phyloP scores from a whole-genome alignment of 2,888 invertebrate genomes.

The Pilophorus perplexus region DNA sequence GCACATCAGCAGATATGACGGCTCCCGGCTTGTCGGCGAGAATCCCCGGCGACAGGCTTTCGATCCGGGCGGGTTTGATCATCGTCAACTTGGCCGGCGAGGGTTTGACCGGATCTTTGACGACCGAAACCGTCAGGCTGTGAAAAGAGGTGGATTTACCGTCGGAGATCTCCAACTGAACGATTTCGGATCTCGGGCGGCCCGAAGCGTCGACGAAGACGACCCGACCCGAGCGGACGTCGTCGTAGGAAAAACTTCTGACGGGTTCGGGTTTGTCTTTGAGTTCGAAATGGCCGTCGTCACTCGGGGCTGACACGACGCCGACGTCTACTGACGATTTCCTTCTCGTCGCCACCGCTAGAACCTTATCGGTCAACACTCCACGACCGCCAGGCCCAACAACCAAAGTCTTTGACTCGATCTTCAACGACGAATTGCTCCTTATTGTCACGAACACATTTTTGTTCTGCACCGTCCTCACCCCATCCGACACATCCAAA shows the following conservation, averaged over 20 bases:
- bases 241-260: slow-evolving; percentile 26
- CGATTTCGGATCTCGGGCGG: slow-evolving; percentile 34
- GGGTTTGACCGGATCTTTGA: background rate
- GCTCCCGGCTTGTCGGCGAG: slow-evolving; percentile 2
- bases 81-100: slow-evolving; percentile 2
- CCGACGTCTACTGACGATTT: slow-evolving; percentile 15
- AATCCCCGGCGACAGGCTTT: background rate
- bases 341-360: slow-evolving; percentile 15
- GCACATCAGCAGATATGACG: slow-evolving; percentile 17
- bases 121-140: slow-evolving; percentile 31
- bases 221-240: slow-evolving; percentile 25
- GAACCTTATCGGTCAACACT: slow-evolving; percentile 15
- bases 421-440: slow-evolving; percentile 17
- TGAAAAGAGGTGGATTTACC: slow-evolving; percentile 35
- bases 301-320: slow-evolving; percentile 34
- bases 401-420: slow-evolving; percentile 28
- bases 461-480: slow-evolving; percentile 25
- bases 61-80: slow-evolving; percentile 3
- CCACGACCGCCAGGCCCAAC: slow-evolving; percentile 11
- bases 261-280: slow-evolving; percentile 1
- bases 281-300: slow-evolving; percentile 35
- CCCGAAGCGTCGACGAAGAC: slow-evolving; percentile 34
- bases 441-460: slow-evolving; percentile 43
- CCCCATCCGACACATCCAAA: slow-evolving; percentile 35
- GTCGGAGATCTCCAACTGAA: slow-evolving; percentile 42